Evolutionary conservation across 2,113 vertebrate species (phyloP), one percentile per base, ranked within the genome.

Genomic region (Pitta sordida): DNA sequence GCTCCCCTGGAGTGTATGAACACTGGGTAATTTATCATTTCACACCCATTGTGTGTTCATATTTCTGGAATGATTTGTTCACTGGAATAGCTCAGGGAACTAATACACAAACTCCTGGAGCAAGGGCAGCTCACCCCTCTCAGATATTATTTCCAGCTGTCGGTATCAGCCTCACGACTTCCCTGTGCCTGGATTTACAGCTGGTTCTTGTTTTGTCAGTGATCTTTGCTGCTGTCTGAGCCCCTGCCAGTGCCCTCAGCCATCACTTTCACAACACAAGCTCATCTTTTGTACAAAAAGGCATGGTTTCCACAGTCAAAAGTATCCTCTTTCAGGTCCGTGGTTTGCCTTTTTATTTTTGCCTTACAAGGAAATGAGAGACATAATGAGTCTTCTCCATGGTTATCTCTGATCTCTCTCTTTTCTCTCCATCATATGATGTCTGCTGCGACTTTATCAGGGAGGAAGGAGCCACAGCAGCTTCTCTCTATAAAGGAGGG

Each of bases 121-220:
- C n/a, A 65, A 87, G 71, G 55, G 43, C 55, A 59, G 44, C 79
- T 92, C 68, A 68, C 46, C 34, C 65, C 29, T 91, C 56, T 83
- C 67, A 83, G 78, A 58, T 73, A 85, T 79, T 82, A 82, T 55
- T 92, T 83, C 88, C 84, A 92, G 70, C 87, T 89, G 67, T 51
- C 59, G 84, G 37, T 76, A 76, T 76, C 63, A 76, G 53, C 48
- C 21, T 53, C 86, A 73, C 24, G 56, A 84, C 63, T 91, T 79
- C 27, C 64, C 81, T 79, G n/a, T n/a, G 83, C 69, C 30, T 13
- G 46, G n/a, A 65, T 91, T 94, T 92, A 65, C 78, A 92, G 87
- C 89, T 93, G 87, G 67, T 91, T 93, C 78, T 74, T 83, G 89
- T 94, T 92, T 49, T 73, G 46, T 67, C 81, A 83, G 88, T 76